These are phyloP conservation scores for Nyctibius bracteatus DNA, from an alignment of 2,113 vertebrate species.

Conservation along the genomic window DNA sequence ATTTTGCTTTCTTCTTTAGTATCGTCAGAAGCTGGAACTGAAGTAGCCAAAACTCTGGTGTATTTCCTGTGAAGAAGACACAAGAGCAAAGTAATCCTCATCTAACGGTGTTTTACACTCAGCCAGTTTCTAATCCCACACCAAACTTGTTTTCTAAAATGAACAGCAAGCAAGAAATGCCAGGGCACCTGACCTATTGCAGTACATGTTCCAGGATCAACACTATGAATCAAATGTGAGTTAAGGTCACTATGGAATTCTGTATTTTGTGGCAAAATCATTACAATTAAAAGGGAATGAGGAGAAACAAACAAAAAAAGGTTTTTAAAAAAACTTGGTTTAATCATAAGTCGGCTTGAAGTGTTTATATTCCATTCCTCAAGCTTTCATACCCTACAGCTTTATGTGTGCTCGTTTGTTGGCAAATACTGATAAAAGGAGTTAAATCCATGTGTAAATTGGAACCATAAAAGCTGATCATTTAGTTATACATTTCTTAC, in stretches of 20 bases:
- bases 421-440: background rate
- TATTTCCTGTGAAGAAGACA: constrained; percentile 45
- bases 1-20: constrained; percentile 2
- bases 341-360: background rate
- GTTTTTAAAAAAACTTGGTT: background rate
- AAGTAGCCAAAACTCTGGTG: background rate
- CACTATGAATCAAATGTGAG: background rate
- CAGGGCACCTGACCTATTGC: background rate
- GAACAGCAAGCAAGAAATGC: background rate
- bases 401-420: background rate
- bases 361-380: background rate
- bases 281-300: background rate
- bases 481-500: background rate
- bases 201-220: too few relatives aligned
- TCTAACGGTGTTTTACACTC: background rate
- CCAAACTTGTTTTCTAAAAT: background rate
- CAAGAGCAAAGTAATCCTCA: background rate
- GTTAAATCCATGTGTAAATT: background rate
- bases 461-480: background rate
- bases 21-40: constrained; percentile 2
- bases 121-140: background rate
- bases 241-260: background rate
- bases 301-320: background rate
- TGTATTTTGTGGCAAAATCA: background rate
- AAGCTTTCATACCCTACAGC: background rate